Evolutionary conservation across 2,797 vertebrate genomes (phyloP), one percentile per base, ranked within the genome.

Genomic region (Adelosebastes latens): DNA sequence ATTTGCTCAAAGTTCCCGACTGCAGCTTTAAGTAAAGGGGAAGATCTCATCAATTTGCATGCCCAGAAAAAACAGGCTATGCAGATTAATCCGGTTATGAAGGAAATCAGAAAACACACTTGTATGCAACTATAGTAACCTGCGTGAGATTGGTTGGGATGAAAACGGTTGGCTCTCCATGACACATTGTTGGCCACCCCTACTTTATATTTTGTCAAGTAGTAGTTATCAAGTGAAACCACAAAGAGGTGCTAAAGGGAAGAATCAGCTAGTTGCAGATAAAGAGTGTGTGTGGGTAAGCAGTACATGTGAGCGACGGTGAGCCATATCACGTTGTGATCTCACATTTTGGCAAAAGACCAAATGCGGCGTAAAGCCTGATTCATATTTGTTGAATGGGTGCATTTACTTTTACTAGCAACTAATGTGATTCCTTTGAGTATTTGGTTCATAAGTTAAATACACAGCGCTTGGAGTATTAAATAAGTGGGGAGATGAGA

Each of bases 331-430:
- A 36, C 34, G 4, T 36, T 36, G 34, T 0, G 34, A 36, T 36
- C 11, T 36, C 34, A 0, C 34, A 36, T 36, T 36, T 36, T 0
- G 34, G 4, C 34, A 1, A 12, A 36, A 36, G 11, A 36, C 34
- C 2, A 36, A 36, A 36, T 12, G 34, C 34, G 34, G 0, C 34
- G 0, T 0, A 36, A 36, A 36, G 34, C 34, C 34, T 13, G 11
- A 36, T 36, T 36, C 34, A 36, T 36, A 36, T 36, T 36, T 36
- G 34, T 36, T 36, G 34, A 36, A 36, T 36, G 2, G 20, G 4
- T 66, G 62, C 25, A 31, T 24, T 24, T 32, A 58, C 20, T 58
- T 66, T 39, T 14, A 34, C 6, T 1, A 53, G 16, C n/a, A 34
- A 25, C 14, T 34, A 34, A 12, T 25, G 14, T 7, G 36, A n/a